A percentile compares a stretch with the other conserved stretches of the same genome.
Conservation (phyloP, 2,888 invertebrate species). For the Encarsia formosa region DNA sequence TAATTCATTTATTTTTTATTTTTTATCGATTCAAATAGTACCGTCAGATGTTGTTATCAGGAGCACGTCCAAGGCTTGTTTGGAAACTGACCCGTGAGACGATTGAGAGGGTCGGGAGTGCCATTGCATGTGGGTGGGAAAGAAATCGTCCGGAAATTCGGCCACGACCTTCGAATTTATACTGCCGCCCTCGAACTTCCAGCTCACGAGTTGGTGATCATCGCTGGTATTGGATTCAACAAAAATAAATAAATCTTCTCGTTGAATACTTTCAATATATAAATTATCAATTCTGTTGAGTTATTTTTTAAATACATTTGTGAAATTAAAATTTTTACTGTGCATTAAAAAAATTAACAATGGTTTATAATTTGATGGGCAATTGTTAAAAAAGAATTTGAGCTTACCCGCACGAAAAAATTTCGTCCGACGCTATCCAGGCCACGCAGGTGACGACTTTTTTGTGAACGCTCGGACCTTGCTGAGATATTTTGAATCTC, state of each 20-base stretch:
- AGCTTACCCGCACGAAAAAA: slow-evolving; percentile 82
- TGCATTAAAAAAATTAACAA: no score
- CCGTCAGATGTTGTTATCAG: slow-evolving; percentile 86
- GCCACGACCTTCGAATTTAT: slow-evolving; percentile 73
- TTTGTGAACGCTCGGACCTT: slow-evolving; percentile 70
- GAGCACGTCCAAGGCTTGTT: slow-evolving; percentile 72
- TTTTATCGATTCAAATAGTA: slow-evolving; percentile 23
- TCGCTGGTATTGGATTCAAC: slow-evolving; percentile 61
- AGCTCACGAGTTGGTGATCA: slow-evolving; percentile 83
- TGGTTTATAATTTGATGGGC: no score
- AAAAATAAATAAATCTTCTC: no score
- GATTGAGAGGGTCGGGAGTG: slow-evolving; percentile 65
- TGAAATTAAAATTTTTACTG: no score
- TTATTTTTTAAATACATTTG: background rate
- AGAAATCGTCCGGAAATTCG: slow-evolving; percentile 77
- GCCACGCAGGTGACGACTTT: slow-evolving; percentile 85
- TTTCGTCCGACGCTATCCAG: slow-evolving; percentile 92
- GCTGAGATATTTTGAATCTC: slow-evolving; percentile 53
- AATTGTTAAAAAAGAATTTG: no score
- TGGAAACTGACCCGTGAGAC: slow-evolving; percentile 49
- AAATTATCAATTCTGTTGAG: no score
- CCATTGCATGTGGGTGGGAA: slow-evolving; percentile 88
- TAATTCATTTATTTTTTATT: no score
- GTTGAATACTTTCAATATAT: no score
- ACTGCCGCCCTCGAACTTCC: slow-evolving; percentile 71